Percentiles rank a stretch among this genome's conserved stretches.
phyloP scores from a whole-genome alignment of 2,113 vertebrate genomes.

The Epinephelus cyanopodus region DNA sequence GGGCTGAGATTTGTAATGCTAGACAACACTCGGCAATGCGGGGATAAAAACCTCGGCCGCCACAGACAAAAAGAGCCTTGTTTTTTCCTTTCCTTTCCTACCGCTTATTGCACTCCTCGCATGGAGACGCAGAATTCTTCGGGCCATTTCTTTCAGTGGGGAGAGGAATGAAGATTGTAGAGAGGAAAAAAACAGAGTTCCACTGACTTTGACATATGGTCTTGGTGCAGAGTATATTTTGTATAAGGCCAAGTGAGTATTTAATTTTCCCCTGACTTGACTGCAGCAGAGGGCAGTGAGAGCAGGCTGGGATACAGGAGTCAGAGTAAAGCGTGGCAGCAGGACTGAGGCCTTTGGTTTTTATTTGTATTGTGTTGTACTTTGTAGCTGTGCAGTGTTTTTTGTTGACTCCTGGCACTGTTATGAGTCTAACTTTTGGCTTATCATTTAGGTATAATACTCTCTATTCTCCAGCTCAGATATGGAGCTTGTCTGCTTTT shows the following conservation, averaged over 20 bases:
- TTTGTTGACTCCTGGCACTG: background rate
- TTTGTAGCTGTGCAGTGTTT: conserved; percentile 10
- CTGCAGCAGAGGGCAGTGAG: conserved; percentile 32
- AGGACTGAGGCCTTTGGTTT: conserved; percentile 49
- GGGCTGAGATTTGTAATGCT: conserved; percentile 82
- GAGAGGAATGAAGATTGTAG: conserved; percentile 44
- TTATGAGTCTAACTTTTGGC: background rate
- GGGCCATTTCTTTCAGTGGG: conserved; percentile 31
- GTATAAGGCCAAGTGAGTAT: conserved; percentile 11
- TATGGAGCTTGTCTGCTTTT: conserved; percentile 6
- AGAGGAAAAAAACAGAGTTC: conserved; percentile 29
- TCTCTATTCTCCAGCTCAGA: background rate
- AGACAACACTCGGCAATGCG: conserved; percentile 78
- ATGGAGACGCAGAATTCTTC: conserved; percentile 56
- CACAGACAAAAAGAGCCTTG: conserved; percentile 80
- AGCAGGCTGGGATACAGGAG: conserved; percentile 29
- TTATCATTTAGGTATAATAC: background rate
- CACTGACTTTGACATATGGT: conserved; percentile 43
- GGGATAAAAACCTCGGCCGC: conserved; percentile 73
- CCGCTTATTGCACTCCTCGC: conserved; percentile 60
- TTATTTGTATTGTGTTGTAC: conserved; percentile 38
- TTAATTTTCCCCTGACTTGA: conserved; percentile 21
- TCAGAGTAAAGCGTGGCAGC: conserved; percentile 20
- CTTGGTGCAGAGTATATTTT: conserved; percentile 34
- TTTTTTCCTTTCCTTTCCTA: conserved; percentile 54